Evolutionary conservation across 37 sponge, comb jelly and placozoan genomes (phyloP).

Genomic region (Crambe crambe): DNA sequence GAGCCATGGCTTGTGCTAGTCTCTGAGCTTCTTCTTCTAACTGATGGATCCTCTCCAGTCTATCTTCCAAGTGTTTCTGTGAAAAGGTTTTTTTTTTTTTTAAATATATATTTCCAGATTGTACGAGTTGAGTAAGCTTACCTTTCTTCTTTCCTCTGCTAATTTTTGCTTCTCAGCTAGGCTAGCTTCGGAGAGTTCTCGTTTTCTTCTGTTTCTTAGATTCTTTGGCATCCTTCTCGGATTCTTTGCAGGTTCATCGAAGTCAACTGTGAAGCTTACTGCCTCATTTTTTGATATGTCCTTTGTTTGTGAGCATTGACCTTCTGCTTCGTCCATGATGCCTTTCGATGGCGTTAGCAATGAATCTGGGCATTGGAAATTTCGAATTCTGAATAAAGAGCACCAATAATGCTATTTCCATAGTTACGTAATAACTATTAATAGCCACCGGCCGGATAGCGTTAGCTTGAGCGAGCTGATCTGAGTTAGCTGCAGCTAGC

Average conservation of each 20-base stretch:
- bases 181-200: constrained; percentile 21
- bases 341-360: neutral
- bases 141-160: constrained; percentile 68
- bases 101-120: no score
- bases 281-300: neutral
- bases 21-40: constrained; percentile 39
- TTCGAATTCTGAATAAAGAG: constrained; percentile 23
- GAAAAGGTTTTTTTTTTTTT: neutral
- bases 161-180: constrained; percentile 36
- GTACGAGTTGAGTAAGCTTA: no score
- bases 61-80: constrained; percentile 44
- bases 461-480: neutral
- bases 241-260: constrained; percentile 23
- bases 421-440: constrained; percentile 3
- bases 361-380: neutral
- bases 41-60: constrained; percentile 39
- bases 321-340: neutral
- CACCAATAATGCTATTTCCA: constrained; percentile 22
- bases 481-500: neutral
- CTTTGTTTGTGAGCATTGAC: neutral
- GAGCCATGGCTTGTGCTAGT: constrained; percentile 32
- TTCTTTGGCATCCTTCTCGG: constrained; percentile 7
- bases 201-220: neutral
- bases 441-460: neutral
- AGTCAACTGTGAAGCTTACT: constrained; percentile 21